These are phyloP conservation scores for Oeneis ivallda DNA, from an alignment of 2,888 invertebrate species.

Conservation along the genomic window DNA sequence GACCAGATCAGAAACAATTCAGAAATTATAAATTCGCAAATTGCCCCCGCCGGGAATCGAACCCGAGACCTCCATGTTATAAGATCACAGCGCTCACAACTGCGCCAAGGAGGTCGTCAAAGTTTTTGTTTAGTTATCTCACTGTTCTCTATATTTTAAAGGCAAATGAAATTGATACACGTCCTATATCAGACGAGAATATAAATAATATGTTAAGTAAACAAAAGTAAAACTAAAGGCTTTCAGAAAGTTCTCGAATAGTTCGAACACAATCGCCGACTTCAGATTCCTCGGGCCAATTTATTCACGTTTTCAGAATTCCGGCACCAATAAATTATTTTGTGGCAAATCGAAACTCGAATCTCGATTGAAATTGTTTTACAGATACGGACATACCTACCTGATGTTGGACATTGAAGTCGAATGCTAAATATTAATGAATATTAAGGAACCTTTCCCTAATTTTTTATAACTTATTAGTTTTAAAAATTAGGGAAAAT, in stretches of 20 bases:
- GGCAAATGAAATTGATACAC: constrained; percentile 11
- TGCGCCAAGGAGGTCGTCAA: too few species aligned
- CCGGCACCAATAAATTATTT: constrained; percentile 46
- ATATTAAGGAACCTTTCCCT: too few species aligned
- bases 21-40: too few species aligned
- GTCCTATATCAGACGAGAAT: constrained; percentile 18
- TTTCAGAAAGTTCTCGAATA: constrained; percentile 41
- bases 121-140: too few species aligned
- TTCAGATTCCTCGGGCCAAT: constrained; percentile 40
- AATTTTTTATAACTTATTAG: too few species aligned
- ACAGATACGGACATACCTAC: constrained; percentile 33
- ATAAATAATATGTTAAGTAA: constrained; percentile 31
- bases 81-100: too few species aligned
- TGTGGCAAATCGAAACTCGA: constrained; percentile 45
- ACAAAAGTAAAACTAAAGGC: constrained; percentile 40
- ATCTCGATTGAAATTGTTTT: constrained; percentile 47
- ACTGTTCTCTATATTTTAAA: too few species aligned
- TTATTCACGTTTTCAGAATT: constrained; percentile 44
- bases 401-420: constrained; percentile 3
- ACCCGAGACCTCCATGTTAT: too few species aligned
- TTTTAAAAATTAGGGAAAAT: too few species aligned
- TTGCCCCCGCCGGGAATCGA: too few species aligned
- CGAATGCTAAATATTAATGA: background rate
- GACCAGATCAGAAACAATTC: too few species aligned
- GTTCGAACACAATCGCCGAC: constrained; percentile 40